These are phyloP conservation scores for Stenchaetothrips biformis DNA, from an alignment of 2,888 invertebrate species.

Conservation along the genomic window DNA sequence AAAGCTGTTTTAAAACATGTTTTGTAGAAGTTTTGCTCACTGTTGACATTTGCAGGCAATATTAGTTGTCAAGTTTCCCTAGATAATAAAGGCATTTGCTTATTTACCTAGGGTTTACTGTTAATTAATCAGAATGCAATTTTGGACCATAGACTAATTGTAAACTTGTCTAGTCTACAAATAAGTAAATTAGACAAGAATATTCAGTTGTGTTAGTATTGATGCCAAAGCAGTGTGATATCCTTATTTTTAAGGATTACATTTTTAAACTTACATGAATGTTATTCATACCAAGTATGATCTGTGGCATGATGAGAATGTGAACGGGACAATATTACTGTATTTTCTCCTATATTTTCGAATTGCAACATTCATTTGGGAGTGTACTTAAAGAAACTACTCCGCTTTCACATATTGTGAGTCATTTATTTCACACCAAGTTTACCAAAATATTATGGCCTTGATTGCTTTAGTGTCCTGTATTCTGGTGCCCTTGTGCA, in stretches of 20 bases:
- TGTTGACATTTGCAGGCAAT: slow-evolving; percentile 12
- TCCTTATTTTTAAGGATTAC: slow-evolving; percentile 17
- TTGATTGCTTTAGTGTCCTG: neutral
- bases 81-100: neutral
- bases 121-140: neutral
- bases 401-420: neutral
- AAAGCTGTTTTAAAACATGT: neutral
- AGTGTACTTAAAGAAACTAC: neutral
- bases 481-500: neutral
- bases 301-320: slow-evolving; percentile 5
- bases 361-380: neutral
- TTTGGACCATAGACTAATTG: slow-evolving; percentile 9
- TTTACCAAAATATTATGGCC: too few relatives aligned
- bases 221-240: slow-evolving; percentile 21
- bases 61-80: neutral
- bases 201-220: neutral
- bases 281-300: neutral
- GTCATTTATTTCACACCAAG: too few relatives aligned
- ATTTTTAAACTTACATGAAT: slow-evolving; percentile 1
- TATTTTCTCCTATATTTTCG: slow-evolving; percentile 21
- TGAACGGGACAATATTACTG: slow-evolving; percentile 4
- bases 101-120: neutral
- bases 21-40: slow-evolving; percentile 4
- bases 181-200: neutral
- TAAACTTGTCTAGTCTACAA: slow-evolving; percentile 17